Conservation (phyloP, 2,113 vertebrate genomes). For the Rhombomys opimus region DNA sequence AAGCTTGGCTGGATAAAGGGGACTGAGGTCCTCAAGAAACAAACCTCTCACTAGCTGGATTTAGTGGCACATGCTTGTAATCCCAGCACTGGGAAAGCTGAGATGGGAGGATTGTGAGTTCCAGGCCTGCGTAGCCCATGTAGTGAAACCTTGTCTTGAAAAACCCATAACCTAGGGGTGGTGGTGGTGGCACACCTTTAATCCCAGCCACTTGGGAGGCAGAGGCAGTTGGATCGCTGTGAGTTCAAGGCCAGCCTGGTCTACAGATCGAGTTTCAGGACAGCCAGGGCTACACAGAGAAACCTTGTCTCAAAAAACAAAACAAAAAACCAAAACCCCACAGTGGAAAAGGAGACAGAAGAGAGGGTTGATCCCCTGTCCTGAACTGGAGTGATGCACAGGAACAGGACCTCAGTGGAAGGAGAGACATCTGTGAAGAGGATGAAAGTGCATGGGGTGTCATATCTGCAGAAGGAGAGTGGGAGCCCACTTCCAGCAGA, state of each 20-base stretch:
- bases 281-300: not conserved
- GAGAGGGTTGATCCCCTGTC: not conserved
- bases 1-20: not conserved
- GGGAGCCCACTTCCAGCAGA: not conserved
- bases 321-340: not conserved
- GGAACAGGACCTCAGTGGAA: not conserved
- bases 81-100: not conserved
- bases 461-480: not conserved
- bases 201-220: not conserved
- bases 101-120: not conserved
- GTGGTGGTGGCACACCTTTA: not conserved
- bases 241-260: too few species aligned
- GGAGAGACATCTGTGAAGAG: not conserved
- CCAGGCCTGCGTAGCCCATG: not conserved
- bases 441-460: not conserved
- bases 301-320: not conserved
- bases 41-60: not conserved
- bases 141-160: not conserved
- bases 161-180: not conserved
- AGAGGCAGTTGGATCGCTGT: not conserved
- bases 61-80: not conserved
- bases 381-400: not conserved
- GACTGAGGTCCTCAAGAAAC: conserved; percentile 6
- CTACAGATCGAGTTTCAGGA: not conserved
- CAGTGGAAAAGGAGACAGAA: not conserved